Percentiles rank a stretch among this genome's conserved stretches.
These are phyloP conservation scores for Silurus aristotelis DNA, from an alignment of 2,797 vertebrate genomes.

Conservation along the genomic window DNA sequence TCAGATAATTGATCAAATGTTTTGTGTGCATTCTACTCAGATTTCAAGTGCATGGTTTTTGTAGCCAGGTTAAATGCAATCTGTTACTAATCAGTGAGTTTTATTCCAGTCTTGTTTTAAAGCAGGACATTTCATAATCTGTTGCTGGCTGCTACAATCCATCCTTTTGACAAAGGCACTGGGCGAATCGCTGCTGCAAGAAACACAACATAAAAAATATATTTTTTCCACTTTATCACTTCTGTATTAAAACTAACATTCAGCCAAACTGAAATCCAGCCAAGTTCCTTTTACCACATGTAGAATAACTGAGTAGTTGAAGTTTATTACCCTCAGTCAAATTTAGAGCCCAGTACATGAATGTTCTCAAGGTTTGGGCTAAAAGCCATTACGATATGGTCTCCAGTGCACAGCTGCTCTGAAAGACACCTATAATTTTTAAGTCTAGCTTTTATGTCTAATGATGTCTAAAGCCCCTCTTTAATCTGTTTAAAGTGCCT, in stretches of 20 bases:
- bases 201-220: neutral
- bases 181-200: neutral
- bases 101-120: neutral
- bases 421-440: conserved; percentile 30
- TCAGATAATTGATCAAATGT: neutral
- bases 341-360: neutral
- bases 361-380: conserved; percentile 18
- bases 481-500: conserved; percentile 18
- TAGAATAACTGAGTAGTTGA: neutral
- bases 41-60: neutral
- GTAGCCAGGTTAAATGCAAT: neutral
- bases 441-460: conserved; percentile 29
- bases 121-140: neutral
- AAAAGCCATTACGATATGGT: conserved; percentile 21
- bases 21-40: neutral
- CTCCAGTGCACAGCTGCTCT: conserved; percentile 33
- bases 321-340: neutral
- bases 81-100: neutral
- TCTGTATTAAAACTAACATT: neutral
- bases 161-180: neutral
- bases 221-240: neutral
- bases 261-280: too few relatives aligned
- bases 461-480: conserved; percentile 6
- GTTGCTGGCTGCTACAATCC: neutral
- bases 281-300: neutral